phyloP scores from a whole-genome alignment of 2,888 invertebrate genomes.

The Drosophila mayaguana region DNA sequence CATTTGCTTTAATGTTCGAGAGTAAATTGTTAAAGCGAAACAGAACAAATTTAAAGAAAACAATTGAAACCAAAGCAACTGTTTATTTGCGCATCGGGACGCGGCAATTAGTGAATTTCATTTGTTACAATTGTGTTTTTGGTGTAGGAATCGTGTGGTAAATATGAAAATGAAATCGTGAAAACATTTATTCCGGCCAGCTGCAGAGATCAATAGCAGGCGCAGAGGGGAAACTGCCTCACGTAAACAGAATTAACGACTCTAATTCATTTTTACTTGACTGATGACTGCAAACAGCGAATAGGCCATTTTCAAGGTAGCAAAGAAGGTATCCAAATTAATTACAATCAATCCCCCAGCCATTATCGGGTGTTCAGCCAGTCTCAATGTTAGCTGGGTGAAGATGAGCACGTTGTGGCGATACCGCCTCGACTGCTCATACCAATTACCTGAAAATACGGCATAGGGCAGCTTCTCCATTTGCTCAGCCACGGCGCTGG shows the following conservation, averaged over 20 bases:
- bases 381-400: constrained; percentile 40
- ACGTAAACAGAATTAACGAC: constrained; percentile 7
- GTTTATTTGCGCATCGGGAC: constrained; percentile 69
- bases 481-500: constrained; percentile 52
- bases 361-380: constrained; percentile 22
- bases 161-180: constrained; percentile 25
- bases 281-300: constrained; percentile 64
- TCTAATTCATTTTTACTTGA: constrained; percentile 59
- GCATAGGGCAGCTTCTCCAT: constrained; percentile 47
- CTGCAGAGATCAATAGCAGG: constrained; percentile 46
- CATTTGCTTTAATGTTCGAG: constrained; percentile 48
- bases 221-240: constrained; percentile 8
- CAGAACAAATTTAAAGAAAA: constrained; percentile 31
- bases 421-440: constrained; percentile 34
- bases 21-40: constrained; percentile 39
- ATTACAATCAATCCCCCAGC: constrained; percentile 61
- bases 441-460: constrained; percentile 65
- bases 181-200: constrained; percentile 13
- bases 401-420: constrained; percentile 52
- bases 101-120: constrained; percentile 71
- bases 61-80: constrained; percentile 41
- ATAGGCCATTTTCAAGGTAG: constrained; percentile 69
- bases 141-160: constrained; percentile 18
- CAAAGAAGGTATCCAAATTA: constrained; percentile 59
- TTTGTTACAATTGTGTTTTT: constrained; percentile 35